These are phyloP conservation scores for Elephas maximus DNA, from an alignment of 2,113 vertebrate species.

Conservation along the genomic window DNA sequence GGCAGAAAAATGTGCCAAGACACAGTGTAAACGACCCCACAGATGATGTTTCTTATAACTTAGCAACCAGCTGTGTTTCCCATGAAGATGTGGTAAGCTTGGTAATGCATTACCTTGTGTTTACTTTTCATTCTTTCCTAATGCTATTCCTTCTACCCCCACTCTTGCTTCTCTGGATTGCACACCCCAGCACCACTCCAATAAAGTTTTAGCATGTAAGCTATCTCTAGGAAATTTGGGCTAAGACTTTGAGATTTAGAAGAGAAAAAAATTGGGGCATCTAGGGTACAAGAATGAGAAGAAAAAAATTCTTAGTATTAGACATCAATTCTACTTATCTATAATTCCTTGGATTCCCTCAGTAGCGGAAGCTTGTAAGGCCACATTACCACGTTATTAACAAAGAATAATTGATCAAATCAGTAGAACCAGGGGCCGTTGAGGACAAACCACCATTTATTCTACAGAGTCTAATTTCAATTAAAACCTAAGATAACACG, in stretches of 20 bases:
- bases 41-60: background rate
- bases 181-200: background rate
- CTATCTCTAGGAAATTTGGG: background rate
- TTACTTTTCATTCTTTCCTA: background rate
- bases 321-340: conserved; percentile 13
- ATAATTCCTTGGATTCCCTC: conserved; percentile 15
- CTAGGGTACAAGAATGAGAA: background rate
- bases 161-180: background rate
- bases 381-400: conserved; percentile 17
- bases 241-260: background rate
- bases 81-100: background rate
- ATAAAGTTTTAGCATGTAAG: background rate
- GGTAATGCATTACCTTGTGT: background rate
- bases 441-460: conserved; percentile 19
- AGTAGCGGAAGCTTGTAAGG: background rate
- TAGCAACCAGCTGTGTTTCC: conserved; percentile 13
- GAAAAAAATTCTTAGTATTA: background rate
- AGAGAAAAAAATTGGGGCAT: background rate
- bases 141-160: background rate
- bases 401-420: conserved; percentile 39
- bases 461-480: conserved; percentile 52
- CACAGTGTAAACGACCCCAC: background rate
- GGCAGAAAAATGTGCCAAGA: conserved; percentile 45
- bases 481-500: conserved; percentile 46
- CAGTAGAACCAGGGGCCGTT: conserved; percentile 37